Base-by-base conservation (phyloP, 2,113 vertebrate genomes). In the Pachycephala philippinensis region DNA sequence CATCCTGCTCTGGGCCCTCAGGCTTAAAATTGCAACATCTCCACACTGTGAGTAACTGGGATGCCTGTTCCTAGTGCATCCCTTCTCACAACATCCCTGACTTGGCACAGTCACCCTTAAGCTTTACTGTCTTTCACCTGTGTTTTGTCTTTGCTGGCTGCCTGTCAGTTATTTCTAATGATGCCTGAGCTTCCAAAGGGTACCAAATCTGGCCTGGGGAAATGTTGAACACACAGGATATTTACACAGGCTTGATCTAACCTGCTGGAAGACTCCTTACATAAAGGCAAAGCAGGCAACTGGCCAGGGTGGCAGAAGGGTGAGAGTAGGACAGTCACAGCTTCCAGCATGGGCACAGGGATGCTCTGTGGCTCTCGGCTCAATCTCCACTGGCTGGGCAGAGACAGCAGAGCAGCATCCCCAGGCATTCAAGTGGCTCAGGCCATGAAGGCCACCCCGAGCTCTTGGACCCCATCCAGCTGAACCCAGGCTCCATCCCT, bases 1-100 rank as follows among this genome's bases (percentile, higher is more conserved):
- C 82, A 78, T 81, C 88, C 89, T 95, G 65, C 84, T 75, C 47
- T 49, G 30, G 24, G 31, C 66, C 66, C 63, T 86, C 50, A 37
- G 50, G 66, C 59, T 91, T 83, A 28, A 74, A 80, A 79, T 26
- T 69, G 54, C 71, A 83, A 23, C 50, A 59, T 37, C 20, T 85
- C 53, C 24, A 15, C 11, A 6, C 21, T 74, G 37, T 13, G 7
- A 42, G 59, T 47, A 66, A 81, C 22, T 35, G 26, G 54, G 64
- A 56, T 79, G 81, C 74, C 81, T 4, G 0, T 21, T 89, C 50
- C 35, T 1, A 78, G 27, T 57, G n/a, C 75, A 79, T 24, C 74
- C n/a, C 31, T 79, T 87, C 49, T 57, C 71, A 63, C 45, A 57
- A 14, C 20, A 35, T 13, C 47, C 35, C 56, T 70, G 53, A 23